Percentiles rank a stretch among this genome's conserved stretches.
Evolutionary conservation across 2,797 vertebrate species (phyloP).

Genomic region (Benthosema pterotum): DNA sequence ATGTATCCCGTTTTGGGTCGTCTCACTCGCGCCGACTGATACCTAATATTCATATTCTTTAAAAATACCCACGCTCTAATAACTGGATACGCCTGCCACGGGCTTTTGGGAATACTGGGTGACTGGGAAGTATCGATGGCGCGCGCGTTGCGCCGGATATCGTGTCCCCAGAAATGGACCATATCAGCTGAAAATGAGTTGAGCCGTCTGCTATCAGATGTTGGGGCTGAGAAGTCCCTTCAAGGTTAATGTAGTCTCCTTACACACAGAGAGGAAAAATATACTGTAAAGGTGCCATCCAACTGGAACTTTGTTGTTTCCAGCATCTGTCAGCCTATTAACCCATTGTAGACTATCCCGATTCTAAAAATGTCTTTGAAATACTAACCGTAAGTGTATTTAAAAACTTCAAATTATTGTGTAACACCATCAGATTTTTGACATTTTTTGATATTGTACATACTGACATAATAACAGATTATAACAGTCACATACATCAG

Average conservation of each 20-base stretch:
- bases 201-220: constrained; percentile 21
- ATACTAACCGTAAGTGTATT: too few relatives aligned
- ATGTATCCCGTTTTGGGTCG: background rate
- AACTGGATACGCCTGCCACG: background rate
- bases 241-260: constrained; percentile 4
- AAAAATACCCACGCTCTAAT: background rate
- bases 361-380: too few relatives aligned
- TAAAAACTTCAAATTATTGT: too few relatives aligned
- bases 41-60: constrained; percentile 12
- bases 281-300: too few relatives aligned
- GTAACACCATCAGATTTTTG: too few relatives aligned
- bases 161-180: constrained; percentile 11
- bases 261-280: too few relatives aligned
- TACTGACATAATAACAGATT: too few relatives aligned
- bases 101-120: constrained; percentile 7
- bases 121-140: constrained; percentile 16
- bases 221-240: constrained; percentile 11
- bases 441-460: too few relatives aligned
- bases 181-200: constrained; percentile 20
- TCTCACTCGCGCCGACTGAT: background rate
- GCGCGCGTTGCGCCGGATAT: background rate
- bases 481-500: too few relatives aligned
- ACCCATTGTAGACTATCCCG: too few relatives aligned
- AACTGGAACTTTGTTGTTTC: too few relatives aligned
- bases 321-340: too few relatives aligned